A percentile compares a stretch with the other conserved stretches of the same genome.
These are phyloP conservation scores for Octopus bimaculoides DNA, from an alignment of 1,140 invertebrate species.

Conservation along the genomic window DNA sequence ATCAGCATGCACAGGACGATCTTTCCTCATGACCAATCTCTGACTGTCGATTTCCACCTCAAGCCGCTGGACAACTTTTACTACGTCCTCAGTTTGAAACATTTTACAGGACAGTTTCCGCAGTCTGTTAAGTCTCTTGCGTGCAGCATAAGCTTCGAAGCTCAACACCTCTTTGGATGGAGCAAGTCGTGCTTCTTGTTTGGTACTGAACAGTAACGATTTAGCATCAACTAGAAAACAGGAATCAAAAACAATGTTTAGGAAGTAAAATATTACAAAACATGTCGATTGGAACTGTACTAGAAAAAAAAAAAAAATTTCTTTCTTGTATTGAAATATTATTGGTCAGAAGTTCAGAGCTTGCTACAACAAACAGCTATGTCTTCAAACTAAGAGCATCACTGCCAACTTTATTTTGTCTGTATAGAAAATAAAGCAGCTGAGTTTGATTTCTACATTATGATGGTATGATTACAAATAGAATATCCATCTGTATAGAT, in stretches of 20 bases:
- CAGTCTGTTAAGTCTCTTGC: constrained; percentile 54
- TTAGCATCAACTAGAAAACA: constrained; percentile 48
- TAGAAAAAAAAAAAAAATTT: too few relatives aligned
- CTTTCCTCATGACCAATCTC: constrained; percentile 54
- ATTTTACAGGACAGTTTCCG: constrained; percentile 54
- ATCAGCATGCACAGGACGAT: constrained; percentile 59
- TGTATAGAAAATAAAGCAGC: too few relatives aligned
- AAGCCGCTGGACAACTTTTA: constrained; percentile 48
- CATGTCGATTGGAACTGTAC: too few relatives aligned
- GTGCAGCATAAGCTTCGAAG: constrained; percentile 56
- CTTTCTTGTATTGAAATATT: too few relatives aligned
- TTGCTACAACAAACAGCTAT: too few relatives aligned
- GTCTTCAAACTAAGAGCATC: too few relatives aligned
- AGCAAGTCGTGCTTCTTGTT: constrained; percentile 38
- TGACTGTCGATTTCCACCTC: constrained; percentile 58
- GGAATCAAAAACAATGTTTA: constrained; percentile 13
- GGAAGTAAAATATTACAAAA: too few relatives aligned
- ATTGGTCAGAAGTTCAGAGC: too few relatives aligned
- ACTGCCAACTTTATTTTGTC: too few relatives aligned
- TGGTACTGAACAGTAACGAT: constrained; percentile 35
- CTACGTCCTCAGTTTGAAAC: constrained; percentile 55
- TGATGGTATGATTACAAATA: too few relatives aligned
- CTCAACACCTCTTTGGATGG: constrained; percentile 60
- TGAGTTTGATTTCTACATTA: too few relatives aligned
- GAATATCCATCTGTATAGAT: too few relatives aligned